Base-by-base conservation (phyloP, 2,888 invertebrate species). In the Erannis defoliaria region DNA sequence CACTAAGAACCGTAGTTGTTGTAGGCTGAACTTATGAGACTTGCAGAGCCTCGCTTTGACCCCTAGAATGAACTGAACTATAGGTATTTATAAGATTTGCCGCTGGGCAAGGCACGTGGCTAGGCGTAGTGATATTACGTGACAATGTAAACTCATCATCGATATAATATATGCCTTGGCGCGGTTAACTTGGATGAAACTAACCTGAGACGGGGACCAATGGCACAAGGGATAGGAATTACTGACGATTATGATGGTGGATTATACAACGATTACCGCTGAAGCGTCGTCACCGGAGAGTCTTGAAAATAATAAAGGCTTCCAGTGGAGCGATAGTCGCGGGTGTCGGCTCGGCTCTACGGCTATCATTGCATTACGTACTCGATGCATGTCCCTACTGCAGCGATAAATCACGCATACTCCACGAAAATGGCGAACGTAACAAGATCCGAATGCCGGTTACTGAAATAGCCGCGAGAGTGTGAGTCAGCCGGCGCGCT, bases 341-440 rank as follows among this genome's bases (percentile, higher is more conserved):
- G n/a, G n/a, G n/a, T n/a, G 33, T 10, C 5, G 33, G 5, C 33
- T n/a, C 33, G 12, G 12, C 12, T 33, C 33, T 10, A 12, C 33
- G 12, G 33, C 33, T n/a, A n/a, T 10, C 38, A 10, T n/a, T 12
- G 6, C 14, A n/a, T 46, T 55, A 23, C 10, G 40, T 23, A 50
- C 23, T 19, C 43, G 29, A 49, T 58, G 56, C 62, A 46, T 43
- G 55, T 53, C 46, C 64, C 50, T 43, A 55, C 14, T 45, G 55
- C 61, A 55, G 18, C 66, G 46, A 61, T 54, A 51, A 37, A 60
- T 68, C 68, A 56, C 66, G 63, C 66, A 70, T 72, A 73, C 75
- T 74, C 67, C 76, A 83, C 85, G 70, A 80, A 90, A 88, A 88
- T 83, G 84, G 89, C 74, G 77, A 77, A 77, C 79, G 91, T 90